Evolutionary conservation across 2,888 invertebrate species (phyloP), one percentile per base, ranked within the genome.

Genomic region (Siphlonurus alternatus): DNA sequence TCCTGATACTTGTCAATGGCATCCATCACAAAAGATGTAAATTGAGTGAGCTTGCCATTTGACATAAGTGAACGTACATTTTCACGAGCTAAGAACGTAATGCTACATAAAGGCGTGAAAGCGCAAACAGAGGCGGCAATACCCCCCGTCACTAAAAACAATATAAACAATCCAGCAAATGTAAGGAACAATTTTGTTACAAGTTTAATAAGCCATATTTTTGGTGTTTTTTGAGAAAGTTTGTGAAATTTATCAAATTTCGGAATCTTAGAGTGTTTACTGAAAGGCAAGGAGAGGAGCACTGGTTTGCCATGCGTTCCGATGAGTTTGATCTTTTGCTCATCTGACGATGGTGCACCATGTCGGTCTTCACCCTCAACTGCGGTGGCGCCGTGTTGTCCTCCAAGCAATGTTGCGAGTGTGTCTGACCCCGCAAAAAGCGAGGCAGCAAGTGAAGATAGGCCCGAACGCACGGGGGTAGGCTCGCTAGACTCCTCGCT

Each of bases 81-180:
- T 18, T 25, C 20, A 15, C 18, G 15, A 7, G 59, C 60, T 18
- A 76, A 73, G 71, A 83, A 82, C 0, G 76, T 76, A 64, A 84
- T 80, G 2, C 77, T 77, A 71, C 86, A 86, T 19, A 85, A 70
- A 7, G 83, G 80, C 0, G 85, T 85, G 67, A 83, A 79, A 0
- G 80, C 78, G 71, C 86, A 86, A 1, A 85, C 73, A 0, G 81
- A 79, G 0, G 82, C 76, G 1, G 82, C 76, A 5, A 81, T 72
- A n/a, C 79, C 77, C 2, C 83, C 81, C 62, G 83, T 72, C 2
- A 81, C 64, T 2, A 82, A 70, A 2, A 81, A 71, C 10, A 71
- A 73, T 10, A 77, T 20, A 56, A 20, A 5, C 7, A 56, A 5
- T 56, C 5, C n/a, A 22, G 20, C 22, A n/a, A 56, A 10, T 7